Base-by-base conservation (phyloP, 1,140 invertebrate genomes). In the Aporrectodea caliginosa region DNA sequence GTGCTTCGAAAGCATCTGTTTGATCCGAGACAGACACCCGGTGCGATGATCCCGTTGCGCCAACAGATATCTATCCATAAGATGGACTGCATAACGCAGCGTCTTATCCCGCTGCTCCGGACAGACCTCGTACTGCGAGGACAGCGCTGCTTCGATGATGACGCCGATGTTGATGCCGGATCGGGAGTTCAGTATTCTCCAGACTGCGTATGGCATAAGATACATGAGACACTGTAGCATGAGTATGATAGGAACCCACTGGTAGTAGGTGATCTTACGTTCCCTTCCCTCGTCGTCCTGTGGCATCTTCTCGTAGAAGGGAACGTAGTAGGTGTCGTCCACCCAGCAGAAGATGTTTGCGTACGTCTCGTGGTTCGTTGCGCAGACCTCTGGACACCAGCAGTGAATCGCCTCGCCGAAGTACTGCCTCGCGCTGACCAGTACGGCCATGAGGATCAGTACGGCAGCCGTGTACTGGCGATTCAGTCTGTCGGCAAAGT, bases 401-500 rank as follows among this genome's bases (percentile, higher is more conserved):
- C 88, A 89, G 78, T 88, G 85, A 31, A 89, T 87, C 1, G 87
- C 86, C 75, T 89, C 87, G 1, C 88, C 88, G 0, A 87, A 86
- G 73, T 86, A 87, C 79, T 87, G 85, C 34, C 79, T 78, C 2
- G 79, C 35, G 69, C 74, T 90, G 35, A 91, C 89, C 16, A 91
- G 84, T 14, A 90, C 85, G 6, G 89, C 89, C 75, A 88, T 89
- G n/a, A 89, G 86, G 29, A 91, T 84, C 29, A 91, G 85, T 14
- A 91, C 86, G 22, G 89, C 84, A 22, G 89, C 89, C 6, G 90
- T 90, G 79, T 89, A 87, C 69, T 86, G 85, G 81, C 91, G 90
- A 82, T 91, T 90, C 12, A 91, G 83, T 58, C 89, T 83, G 83
- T 91, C 90, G 32, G 90, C 85, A 27, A 90, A 86, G 82, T 91